Percentiles rank a stretch among this genome's conserved stretches.
phyloP scores from a whole-genome alignment of 2,113 vertebrate species.

The Sylvia atricapilla region DNA sequence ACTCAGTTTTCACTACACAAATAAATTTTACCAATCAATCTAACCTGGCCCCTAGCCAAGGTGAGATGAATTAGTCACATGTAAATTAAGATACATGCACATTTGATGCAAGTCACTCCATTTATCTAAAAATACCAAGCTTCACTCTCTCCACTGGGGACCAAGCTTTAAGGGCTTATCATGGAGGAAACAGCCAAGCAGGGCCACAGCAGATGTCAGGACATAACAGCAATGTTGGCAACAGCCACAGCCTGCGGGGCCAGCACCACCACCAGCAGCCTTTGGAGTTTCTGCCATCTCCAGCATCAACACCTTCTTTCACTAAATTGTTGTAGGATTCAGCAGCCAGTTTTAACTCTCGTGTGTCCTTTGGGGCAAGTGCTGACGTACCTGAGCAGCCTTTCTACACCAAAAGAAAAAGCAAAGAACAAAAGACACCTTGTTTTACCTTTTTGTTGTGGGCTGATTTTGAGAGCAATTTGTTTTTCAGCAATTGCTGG shows the following conservation, averaged over 20 bases:
- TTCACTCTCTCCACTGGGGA: neutral
- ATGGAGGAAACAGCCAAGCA: neutral
- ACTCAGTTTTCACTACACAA: neutral
- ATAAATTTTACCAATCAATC: neutral
- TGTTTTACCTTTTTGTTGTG: neutral
- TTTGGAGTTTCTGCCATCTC: neutral
- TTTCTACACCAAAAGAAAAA: neutral
- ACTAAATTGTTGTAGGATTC: neutral
- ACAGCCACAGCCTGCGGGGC: accelerated
- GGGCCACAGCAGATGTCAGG: neutral
- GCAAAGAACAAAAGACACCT: neutral
- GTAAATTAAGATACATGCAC: neutral
- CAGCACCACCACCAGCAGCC: neutral
- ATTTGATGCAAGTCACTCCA: neutral
- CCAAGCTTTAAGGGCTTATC: neutral
- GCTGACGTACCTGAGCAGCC: neutral
- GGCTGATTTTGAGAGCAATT: neutral
- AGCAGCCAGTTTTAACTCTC: neutral
- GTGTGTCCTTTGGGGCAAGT: neutral
- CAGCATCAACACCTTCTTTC: neutral
- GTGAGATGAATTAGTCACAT: neutral
- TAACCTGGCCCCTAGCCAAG: neutral
- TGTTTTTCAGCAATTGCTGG: neutral
- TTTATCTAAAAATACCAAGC: neutral
- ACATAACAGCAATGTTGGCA: neutral